These are phyloP conservation scores for Pristis pectinata DNA, from an alignment of 2,797 vertebrate species.

Conservation along the genomic window DNA sequence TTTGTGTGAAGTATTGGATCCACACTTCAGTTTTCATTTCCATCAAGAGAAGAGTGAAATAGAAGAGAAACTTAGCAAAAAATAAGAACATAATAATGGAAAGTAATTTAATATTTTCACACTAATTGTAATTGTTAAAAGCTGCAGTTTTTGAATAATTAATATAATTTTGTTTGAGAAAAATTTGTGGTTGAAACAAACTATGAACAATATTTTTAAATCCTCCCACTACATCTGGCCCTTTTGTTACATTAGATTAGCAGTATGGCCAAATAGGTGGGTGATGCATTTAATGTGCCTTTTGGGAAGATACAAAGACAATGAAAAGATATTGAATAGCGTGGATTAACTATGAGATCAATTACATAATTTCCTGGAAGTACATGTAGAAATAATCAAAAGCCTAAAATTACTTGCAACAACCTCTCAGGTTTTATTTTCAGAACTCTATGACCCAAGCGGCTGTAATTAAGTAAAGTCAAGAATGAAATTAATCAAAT, in stretches of 20 bases:
- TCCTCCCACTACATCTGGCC: neutral
- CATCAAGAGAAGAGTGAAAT: neutral
- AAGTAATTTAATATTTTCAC: neutral
- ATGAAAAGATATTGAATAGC: neutral
- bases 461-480: no score
- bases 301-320: neutral
- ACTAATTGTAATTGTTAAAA: neutral
- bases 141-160: neutral
- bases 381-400: neutral
- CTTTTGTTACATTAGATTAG: neutral
- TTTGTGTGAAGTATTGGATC: neutral
- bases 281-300: neutral
- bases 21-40: neutral
- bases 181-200: neutral
- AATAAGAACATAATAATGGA: neutral
- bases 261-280: neutral
- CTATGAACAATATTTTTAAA: neutral
- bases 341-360: neutral
- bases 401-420: neutral
- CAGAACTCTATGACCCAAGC: no score
- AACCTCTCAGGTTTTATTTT: neutral
- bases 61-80: neutral
- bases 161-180: neutral
- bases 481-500: no score
- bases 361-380: neutral